Evolutionary conservation across 1,140 invertebrate species (phyloP), one percentile per base, ranked within the genome.

Genomic region (Brachionus plicatilis): DNA sequence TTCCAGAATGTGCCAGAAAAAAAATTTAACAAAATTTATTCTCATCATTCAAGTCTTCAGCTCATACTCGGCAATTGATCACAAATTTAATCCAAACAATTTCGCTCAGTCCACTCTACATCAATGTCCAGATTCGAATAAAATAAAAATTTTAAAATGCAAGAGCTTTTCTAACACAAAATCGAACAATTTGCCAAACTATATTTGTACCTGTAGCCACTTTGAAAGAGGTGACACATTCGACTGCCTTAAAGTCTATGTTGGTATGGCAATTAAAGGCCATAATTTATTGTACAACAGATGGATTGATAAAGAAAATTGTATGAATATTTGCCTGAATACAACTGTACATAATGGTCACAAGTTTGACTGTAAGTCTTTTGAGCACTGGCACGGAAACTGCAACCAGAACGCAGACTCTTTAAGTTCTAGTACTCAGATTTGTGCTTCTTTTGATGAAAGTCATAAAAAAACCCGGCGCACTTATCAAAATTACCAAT

Each of bases 361-460:
- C 27, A 37, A 65, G 45, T 82, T 82, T 68, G 79, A 82, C 43
- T 82, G 79, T 68, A 65, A 41, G 27, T 82, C 79, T 17, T 82
- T 82, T 68, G 79, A 82, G 24, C 79, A 82, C 17, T 82, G 79
- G 79, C 27, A 65, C 17, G n/a, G 37, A 20, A 47, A 82, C 20
- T 82, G 79, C 65, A 1, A 17, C 11, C 72, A 20, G 27, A 50
- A 5, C 27, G 2, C 24, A 27, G 9, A 76, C 17, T 17, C 33
- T 43, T 1, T 24, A 1, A 75, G n/a, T 43, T 17, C 43, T 24
- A 24, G 0, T 0, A 41, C 33, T 17, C 29, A 78, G 14, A 1
- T 65, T 3, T 60, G 79, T 68, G 37, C 41, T 9, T 65, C 29
- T 9, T 45, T 60, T 41, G 9, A 65, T 20, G 14, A 80, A 17